A percentile compares a stretch with the other conserved stretches of the same genome.
phyloP scores from a whole-genome alignment of 1,140 invertebrate genomes.

The Eupeodes corollae region DNA sequence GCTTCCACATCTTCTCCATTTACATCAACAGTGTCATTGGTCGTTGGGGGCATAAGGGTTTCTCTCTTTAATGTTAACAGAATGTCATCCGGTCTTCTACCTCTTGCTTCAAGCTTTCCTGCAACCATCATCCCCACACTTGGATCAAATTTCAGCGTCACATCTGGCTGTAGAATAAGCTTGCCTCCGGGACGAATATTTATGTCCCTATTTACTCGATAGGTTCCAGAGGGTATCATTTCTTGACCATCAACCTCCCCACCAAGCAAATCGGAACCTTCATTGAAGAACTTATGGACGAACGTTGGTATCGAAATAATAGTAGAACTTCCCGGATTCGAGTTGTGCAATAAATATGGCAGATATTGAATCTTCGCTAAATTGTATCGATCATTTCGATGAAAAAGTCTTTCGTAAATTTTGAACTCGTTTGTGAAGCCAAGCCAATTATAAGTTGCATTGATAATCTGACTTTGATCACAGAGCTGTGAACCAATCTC shows the following conservation, averaged over 20 bases:
- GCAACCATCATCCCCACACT: conserved; percentile 95
- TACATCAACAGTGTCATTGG: conserved; percentile 37
- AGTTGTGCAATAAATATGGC: conserved; percentile 73
- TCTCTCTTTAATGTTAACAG: conserved; percentile 67
- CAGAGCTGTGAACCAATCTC: conserved; percentile 92
- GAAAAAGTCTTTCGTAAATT: conserved; percentile 73
- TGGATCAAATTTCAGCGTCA: conserved; percentile 75
- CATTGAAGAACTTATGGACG: conserved; percentile 61
- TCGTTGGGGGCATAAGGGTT: conserved; percentile 38
- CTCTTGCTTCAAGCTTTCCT: conserved; percentile 74
- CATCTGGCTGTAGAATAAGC: conserved; percentile 74
- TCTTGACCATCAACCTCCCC: conserved; percentile 83
- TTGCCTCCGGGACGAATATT: conserved; percentile 80
- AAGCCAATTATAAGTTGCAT: conserved; percentile 91
- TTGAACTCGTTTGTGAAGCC: conserved; percentile 64
- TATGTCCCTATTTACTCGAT: conserved; percentile 79
- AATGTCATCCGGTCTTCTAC: conserved; percentile 63
- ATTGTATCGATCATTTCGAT: conserved; percentile 85
- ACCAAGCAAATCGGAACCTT: conserved; percentile 59
- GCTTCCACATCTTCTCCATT: conserved; percentile 32
- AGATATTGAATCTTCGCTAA: conserved; percentile 76
- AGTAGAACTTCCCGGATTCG: conserved; percentile 69
- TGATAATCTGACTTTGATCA: conserved; percentile 87
- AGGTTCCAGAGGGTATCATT: conserved; percentile 63
- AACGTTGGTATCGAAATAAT: conserved; percentile 58